Evolutionary conservation across 2,797 vertebrate species (phyloP), one percentile per base, ranked within the genome.

Genomic region (Danio jaintianensis): DNA sequence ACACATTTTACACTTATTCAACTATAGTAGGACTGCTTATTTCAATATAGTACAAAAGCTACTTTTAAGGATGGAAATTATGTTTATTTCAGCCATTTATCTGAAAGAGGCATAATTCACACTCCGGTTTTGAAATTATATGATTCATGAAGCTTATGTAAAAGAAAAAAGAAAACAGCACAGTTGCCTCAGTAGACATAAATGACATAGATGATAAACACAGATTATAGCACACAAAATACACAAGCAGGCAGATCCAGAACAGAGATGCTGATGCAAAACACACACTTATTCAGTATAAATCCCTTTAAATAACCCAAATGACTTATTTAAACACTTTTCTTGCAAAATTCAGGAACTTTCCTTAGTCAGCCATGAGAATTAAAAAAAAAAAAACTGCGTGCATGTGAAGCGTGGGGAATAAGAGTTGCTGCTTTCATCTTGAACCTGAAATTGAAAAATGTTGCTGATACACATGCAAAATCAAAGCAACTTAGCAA

Each of bases 1-100:
- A 82, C 82, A 89, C 83, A 85, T 88, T 89, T 79, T 75, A 29
- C 58, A 29, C 45, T 13, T 12, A 20, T 63, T 7, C 1, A 72
- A 13, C 9, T 45, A 52, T 13, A 11, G 61, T 48, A 64, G n/a
- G 11, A 50, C 13, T 6, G 13, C 4, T 45, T 16, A 36, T 42
- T 56, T 47, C 0, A 13, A 9, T 74, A 11, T 20, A 42, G 36
- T 7, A 7, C 10, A 36, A 78, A 59, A 68, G 45, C 29, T 61
- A 18, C 7, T 10, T 72, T 45, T 72, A 10, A 11, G 40, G 18
- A 50, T 72, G 9, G 58, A 74, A 58, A 56, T 9, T 47, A 4
- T 18, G 8, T 48, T 74, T 58, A 56, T 13, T 43, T 38, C 56
- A 74, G 20, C 13, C 22, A 13, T 38, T 74, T 45, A 45, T 12